Evolutionary conservation across 1,140 invertebrate species (phyloP).

Genomic region (Mizuhopecten yessoensis): DNA sequence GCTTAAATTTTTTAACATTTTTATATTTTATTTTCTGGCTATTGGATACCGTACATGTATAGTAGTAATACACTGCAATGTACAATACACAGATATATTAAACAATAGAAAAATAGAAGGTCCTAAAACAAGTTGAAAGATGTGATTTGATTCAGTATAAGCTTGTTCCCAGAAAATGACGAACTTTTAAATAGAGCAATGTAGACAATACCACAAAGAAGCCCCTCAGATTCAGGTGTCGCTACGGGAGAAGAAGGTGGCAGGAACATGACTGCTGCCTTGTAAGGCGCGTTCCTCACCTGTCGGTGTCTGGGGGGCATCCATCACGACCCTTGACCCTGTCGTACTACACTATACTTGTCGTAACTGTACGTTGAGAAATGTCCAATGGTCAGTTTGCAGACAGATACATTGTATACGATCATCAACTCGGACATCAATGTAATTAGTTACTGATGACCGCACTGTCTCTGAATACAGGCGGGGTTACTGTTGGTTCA

Average conservation of each 20-base stretch:
- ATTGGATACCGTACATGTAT: no score
- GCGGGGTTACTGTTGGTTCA: constrained; percentile 17
- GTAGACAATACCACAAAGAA: not conserved
- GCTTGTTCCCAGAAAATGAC: no score
- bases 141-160: no score
- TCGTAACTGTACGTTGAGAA: not conserved
- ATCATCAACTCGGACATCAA: constrained; percentile 26
- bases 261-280: not conserved
- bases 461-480: not conserved
- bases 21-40: no score
- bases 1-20: no score
- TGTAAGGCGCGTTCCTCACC: not conserved
- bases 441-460: constrained; percentile 39
- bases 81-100: no score
- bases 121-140: no score
- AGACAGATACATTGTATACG: constrained; percentile 34
- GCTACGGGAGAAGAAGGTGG: not conserved
- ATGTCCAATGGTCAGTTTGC: constrained; percentile 13
- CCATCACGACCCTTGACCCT: not conserved
- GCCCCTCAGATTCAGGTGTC: not conserved
- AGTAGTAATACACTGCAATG: no score
- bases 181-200: no score
- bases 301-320: constrained; percentile 29
- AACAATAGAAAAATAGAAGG: no score
- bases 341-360: not conserved